Conservation (phyloP, 1,140 invertebrate genomes). For the Ceratosolen fusciceps region DNA sequence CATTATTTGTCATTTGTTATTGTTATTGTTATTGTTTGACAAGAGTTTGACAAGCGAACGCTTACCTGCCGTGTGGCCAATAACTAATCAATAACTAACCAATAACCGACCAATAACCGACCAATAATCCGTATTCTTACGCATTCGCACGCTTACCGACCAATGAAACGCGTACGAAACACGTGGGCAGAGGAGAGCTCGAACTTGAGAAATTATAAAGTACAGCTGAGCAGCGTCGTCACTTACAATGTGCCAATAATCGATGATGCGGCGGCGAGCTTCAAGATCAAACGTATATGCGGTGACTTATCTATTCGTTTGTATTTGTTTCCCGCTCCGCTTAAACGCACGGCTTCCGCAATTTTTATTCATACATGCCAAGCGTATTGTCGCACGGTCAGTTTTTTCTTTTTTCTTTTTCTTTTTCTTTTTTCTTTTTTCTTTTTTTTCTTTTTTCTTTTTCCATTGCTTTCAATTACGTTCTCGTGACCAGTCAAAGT, state of each 20-base stretch:
- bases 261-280: constrained; percentile 60
- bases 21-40: too few species aligned
- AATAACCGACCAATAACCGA: too few species aligned
- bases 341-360: neutral
- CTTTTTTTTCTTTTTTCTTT: neutral
- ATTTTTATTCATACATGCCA: too few species aligned
- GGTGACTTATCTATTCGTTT: constrained; percentile 56
- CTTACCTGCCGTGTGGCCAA: too few species aligned
- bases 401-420: too few species aligned
- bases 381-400: neutral
- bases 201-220: constrained; percentile 54
- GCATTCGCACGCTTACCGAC: constrained; percentile 30
- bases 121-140: constrained; percentile 1
- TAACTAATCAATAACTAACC: too few species aligned
- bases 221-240: constrained; percentile 67
- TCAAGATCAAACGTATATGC: constrained; percentile 64
- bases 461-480: neutral
- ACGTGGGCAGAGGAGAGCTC: constrained; percentile 20
- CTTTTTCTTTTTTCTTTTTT: neutral
- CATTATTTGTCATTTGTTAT: too few species aligned
- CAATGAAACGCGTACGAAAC: too few species aligned
- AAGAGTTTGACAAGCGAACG: too few species aligned
- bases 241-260: constrained; percentile 65
- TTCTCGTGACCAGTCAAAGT: neutral
- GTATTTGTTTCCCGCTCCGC: neutral